Base-by-base conservation (phyloP, 2,888 invertebrate species). In the Lydus trimaculatus region DNA sequence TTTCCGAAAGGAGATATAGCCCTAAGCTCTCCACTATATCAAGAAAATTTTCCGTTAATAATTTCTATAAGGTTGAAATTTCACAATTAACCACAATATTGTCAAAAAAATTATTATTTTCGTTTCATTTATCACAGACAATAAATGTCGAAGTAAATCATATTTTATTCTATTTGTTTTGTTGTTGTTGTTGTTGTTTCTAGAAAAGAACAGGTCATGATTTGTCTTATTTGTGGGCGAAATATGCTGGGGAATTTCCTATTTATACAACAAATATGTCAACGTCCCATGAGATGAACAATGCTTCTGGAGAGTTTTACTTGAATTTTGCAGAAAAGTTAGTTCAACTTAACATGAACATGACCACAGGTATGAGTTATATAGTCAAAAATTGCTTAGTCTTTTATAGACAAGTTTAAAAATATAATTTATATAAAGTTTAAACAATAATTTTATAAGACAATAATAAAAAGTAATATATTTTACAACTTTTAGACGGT, bases 271-370 rank as follows among this genome's bases (percentile, higher is more conserved):
- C 90, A 5, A 91, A 91, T 76, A 89, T 89, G 52, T 88, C 88
- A 8, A 78, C 89, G 9, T 86, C 88, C 78, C 88, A 89, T 76
- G 87, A 88, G 4, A 86, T 88, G 65, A 86, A 90, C 1, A 89
- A 91, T 77, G 88, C 89, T 20, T 87, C 89, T 23, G 91, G 90
- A 25, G 85, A 86, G 67, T 87, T 91, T 73, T 89, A 87, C 72
- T 78, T 91, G n/a, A 88, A 91, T 80, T 79, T 90, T 25, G 77
- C 84, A 2, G 86, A 89, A 60, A 89, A 89, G 74, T 83, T 90
- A 75, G 87, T 91, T 70, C 88, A 90, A 85, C 86, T 90, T 86
- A 87, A 92, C 86, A 85, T 93, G 80, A 87, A 94, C 87, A 79
- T 93, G 84, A 94, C 92, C 74, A 87, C 89, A 86, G 80, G 87